A percentile compares a stretch with the other conserved stretches of the same genome.
Conservation (phyloP, 2,888 invertebrate genomes). For the Oligia strigilis region DNA sequence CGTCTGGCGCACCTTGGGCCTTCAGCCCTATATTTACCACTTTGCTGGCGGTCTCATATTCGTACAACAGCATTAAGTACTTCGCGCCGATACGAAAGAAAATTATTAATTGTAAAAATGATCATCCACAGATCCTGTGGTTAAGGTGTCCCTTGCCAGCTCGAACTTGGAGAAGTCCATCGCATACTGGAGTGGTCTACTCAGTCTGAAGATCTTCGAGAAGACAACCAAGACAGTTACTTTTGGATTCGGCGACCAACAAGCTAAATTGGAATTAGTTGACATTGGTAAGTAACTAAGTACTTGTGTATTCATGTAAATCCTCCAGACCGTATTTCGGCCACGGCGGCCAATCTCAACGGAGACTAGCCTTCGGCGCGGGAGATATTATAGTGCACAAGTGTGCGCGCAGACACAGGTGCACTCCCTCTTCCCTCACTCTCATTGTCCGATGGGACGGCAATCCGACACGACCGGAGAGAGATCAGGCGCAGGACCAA, state of each 20-base stretch:
- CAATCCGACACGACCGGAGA: no score
- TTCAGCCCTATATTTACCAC: background rate
- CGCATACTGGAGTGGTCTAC: slow-evolving; percentile 95
- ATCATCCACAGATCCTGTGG: slow-evolving; percentile 92
- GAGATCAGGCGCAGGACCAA: no score
- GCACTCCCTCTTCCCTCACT: no score
- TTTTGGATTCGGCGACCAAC: slow-evolving; percentile 93
- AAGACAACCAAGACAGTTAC: slow-evolving; percentile 91
- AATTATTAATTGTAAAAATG: slow-evolving; percentile 7
- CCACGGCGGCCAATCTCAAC: no score
- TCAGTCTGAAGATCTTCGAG: slow-evolving; percentile 93
- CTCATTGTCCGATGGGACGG: no score
- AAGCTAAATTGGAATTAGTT: slow-evolving; percentile 94
- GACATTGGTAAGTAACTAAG: slow-evolving; percentile 91
- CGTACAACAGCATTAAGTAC: background rate
- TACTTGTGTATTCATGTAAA: slow-evolving; percentile 16
- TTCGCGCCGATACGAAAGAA: background rate
- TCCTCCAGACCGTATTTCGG: no score
- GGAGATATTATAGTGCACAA: no score
- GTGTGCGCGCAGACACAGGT: no score
- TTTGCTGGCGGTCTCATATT: background rate
- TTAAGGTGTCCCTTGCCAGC: slow-evolving; percentile 94
- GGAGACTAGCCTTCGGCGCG: no score
- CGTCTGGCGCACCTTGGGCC: background rate
- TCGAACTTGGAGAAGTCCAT: slow-evolving; percentile 94